Evolutionary conservation across 2,888 invertebrate genomes (phyloP).

Genomic region (Tenthredo mesomela): DNA sequence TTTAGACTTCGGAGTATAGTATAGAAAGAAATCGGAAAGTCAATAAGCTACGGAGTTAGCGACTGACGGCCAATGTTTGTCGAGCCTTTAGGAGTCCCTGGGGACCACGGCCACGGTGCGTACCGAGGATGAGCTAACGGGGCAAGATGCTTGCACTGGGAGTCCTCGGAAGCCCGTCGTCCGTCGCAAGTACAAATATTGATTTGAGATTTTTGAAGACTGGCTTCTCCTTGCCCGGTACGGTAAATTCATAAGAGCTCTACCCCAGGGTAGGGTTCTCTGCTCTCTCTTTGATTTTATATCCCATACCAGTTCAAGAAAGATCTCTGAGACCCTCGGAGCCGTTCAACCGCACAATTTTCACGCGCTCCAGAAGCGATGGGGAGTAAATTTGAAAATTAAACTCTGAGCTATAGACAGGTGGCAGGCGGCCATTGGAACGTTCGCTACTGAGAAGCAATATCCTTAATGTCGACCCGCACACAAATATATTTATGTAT

Average conservation of each 20-base stretch:
- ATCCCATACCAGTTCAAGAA: not conserved
- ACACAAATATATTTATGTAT: not conserved
- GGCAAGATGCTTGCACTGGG: constrained; percentile 6
- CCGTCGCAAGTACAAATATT: constrained; percentile 65
- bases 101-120: constrained; percentile 1
- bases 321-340: not conserved
- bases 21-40: constrained; percentile 54
- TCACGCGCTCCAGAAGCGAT: not conserved
- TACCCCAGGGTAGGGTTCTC: constrained; percentile 21
- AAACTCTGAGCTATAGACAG: not conserved
- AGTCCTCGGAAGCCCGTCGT: constrained; percentile 53
- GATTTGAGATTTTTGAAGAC: constrained; percentile 55
- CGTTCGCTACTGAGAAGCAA: constrained; percentile 13
- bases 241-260: constrained; percentile 54
- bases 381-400: constrained; percentile 31
- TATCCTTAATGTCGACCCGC: constrained; percentile 31
- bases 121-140: constrained; percentile 31
- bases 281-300: not conserved
- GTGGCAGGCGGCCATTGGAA: constrained; percentile 33
- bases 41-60: constrained; percentile 59
- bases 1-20: constrained; percentile 17
- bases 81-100: constrained; percentile 59
- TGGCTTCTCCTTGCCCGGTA: constrained; percentile 46
- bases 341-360: not conserved
- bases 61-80: constrained; percentile 60